phyloP scores from a whole-genome alignment of 2,113 vertebrate species.

The Protobothrops flavoviridis region DNA sequence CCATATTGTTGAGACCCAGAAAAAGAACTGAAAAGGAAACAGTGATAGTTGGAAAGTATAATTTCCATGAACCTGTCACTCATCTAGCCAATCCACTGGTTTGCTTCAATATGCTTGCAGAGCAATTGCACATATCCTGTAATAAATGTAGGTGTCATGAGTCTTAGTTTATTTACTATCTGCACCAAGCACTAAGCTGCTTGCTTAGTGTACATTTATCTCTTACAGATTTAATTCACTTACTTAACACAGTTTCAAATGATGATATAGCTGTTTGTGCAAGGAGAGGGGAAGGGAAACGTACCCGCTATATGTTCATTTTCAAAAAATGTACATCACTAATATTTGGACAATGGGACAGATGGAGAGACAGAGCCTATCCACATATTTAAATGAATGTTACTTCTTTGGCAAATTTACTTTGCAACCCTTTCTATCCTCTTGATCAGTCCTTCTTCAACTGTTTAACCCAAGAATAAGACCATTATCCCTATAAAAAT shows the following conservation, averaged over 20 bases:
- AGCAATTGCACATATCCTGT: not conserved
- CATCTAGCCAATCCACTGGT: slow-evolving; percentile 5
- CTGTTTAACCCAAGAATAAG: not conserved
- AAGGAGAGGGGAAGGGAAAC: not conserved
- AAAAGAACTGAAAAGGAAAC: not conserved
- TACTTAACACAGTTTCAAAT: slow-evolving; percentile 33
- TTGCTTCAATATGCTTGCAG: not conserved
- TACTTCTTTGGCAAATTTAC: not conserved
- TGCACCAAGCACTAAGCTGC: not conserved
- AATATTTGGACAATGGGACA: slow-evolving; percentile 8
- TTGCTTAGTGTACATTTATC: slow-evolving; percentile 41
- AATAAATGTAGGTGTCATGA: not conserved
- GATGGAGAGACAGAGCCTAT: not conserved
- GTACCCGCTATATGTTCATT: not conserved
- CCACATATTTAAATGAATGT: not conserved
- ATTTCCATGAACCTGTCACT: not conserved
- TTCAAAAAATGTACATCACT: slow-evolving; percentile 12
- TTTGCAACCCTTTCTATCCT: not conserved
- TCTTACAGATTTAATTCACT: slow-evolving; percentile 35
- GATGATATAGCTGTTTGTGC: slow-evolving; percentile 26
- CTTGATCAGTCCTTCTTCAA: not conserved
- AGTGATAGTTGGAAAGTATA: not conserved
- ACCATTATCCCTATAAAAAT: not conserved
- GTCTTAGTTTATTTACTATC: slow-evolving; percentile 39
- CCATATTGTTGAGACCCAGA: not conserved